Percentiles rank a stretch among this genome's conserved stretches.
These are phyloP conservation scores for Ceuthmochares aereus DNA, from an alignment of 2,113 vertebrate genomes.

Conservation along the genomic window DNA sequence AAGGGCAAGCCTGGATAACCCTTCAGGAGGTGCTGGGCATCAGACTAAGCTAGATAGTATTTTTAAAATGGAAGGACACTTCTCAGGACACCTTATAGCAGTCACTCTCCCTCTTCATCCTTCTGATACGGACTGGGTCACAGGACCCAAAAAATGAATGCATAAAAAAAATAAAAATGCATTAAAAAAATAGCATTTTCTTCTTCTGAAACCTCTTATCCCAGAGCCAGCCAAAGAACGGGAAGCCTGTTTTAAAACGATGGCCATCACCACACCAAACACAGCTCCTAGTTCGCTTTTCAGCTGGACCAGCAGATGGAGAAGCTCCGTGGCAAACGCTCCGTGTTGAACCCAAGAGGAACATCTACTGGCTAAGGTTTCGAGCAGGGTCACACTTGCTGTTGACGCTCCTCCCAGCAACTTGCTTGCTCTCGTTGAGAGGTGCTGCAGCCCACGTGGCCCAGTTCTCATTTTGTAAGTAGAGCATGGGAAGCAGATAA, in stretches of 20 bases:
- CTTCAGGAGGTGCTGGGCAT: not conserved
- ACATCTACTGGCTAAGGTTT: not conserved
- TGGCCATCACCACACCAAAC: not conserved
- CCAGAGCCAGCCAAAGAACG: not conserved
- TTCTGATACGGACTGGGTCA: constrained; percentile 9
- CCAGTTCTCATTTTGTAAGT: not conserved
- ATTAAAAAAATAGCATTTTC: not conserved
- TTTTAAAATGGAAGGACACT: constrained; percentile 68
- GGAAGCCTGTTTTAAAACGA: not conserved
- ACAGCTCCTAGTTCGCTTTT: not conserved
- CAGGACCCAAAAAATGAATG: not conserved
- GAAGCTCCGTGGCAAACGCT: not conserved
- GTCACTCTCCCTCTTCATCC: not conserved
- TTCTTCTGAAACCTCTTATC: not conserved
- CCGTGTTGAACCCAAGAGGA: not conserved
- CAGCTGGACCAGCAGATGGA: not conserved
- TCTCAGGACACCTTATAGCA: constrained; percentile 73
- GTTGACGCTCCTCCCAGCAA: not conserved
- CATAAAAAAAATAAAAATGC: no score
- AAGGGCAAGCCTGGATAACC: constrained; percentile 81
- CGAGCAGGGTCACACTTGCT: not conserved
- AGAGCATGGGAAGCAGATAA: not conserved
- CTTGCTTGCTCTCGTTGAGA: not conserved
- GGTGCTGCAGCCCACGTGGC: not conserved
- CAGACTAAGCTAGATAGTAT: constrained; percentile 54